Evolutionary conservation across 2,888 invertebrate genomes (phyloP).

Genomic region (Amblyjoppa proteus): DNA sequence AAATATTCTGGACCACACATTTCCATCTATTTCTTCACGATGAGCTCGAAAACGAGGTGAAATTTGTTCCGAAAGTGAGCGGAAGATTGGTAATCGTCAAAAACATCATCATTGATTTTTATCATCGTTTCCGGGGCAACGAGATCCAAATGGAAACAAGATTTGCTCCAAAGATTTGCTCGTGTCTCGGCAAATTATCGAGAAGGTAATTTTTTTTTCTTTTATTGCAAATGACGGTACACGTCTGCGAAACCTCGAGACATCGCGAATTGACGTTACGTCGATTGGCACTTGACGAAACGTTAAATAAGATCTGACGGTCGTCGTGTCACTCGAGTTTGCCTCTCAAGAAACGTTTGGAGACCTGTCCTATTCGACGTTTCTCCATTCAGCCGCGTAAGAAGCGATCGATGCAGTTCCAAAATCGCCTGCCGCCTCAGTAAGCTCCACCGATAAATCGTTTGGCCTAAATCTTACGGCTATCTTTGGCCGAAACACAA

Average conservation of each 20-base stretch:
- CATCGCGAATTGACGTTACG: not conserved
- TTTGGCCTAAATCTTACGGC: too few relatives aligned
- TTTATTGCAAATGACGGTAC: not conserved
- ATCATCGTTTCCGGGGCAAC: not conserved
- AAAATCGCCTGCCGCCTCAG: slow-evolving; percentile 1
- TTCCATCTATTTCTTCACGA: too few relatives aligned
- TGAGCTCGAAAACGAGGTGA: too few relatives aligned
- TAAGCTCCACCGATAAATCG: slow-evolving; percentile 21
- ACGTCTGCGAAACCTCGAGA: not conserved
- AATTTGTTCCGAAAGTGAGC: too few relatives aligned
- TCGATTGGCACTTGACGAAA: not conserved
- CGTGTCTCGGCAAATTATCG: not conserved
- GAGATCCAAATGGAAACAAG: not conserved
- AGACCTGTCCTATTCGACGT: slow-evolving; percentile 3
- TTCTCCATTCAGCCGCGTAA: not conserved
- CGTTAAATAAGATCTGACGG: slow-evolving; percentile 3
- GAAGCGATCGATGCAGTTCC: slow-evolving; percentile 25
- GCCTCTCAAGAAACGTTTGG: slow-evolving; percentile 35
- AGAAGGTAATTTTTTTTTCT: not conserved
- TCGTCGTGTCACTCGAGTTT: not conserved
- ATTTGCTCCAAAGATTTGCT: not conserved
- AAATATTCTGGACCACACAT: too few relatives aligned
- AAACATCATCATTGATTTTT: too few relatives aligned
- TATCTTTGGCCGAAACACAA: too few relatives aligned
- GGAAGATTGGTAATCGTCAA: too few relatives aligned